Conservation (phyloP, 64 coral and sea anemone genomes). For the Dendronephthya gigantea region DNA sequence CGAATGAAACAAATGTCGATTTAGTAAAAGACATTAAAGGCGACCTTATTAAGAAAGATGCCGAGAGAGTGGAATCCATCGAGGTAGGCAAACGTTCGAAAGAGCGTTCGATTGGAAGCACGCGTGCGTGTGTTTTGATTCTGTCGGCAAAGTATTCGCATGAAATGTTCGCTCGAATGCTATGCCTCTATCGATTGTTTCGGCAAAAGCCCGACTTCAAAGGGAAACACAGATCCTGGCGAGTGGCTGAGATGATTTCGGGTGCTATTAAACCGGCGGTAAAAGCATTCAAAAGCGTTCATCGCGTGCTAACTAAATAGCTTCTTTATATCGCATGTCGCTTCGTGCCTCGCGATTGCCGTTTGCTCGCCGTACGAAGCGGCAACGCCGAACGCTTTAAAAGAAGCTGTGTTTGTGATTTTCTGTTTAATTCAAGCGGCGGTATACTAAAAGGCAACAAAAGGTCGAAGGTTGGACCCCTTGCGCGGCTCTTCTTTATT, state of each 20-base stretch:
- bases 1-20: conserved; percentile 79
- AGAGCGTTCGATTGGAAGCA: background rate
- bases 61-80: conserved; percentile 36
- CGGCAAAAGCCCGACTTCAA: conserved; percentile 8
- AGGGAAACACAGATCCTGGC: background rate
- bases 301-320: background rate
- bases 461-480: conserved; percentile 17
- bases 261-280: conserved; percentile 5
- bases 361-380: background rate
- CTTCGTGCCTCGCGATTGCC: background rate
- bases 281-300: background rate
- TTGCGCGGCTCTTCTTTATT: background rate
- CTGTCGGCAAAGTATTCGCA: background rate
- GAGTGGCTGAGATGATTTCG: background rate
- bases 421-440: conserved; percentile 15
- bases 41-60: conserved; percentile 99
- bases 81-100: background rate
- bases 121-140: background rate
- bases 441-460: conserved; percentile 15
- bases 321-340: background rate
- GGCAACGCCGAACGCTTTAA: background rate
- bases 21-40: conserved; percentile 97
- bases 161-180: background rate
- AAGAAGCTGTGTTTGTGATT: conserved; percentile 7
- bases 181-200: background rate